Percentiles rank a stretch among this genome's conserved stretches.
Conservation (phyloP, 2,797 vertebrate genomes). For the Cossypha niveicapilla region DNA sequence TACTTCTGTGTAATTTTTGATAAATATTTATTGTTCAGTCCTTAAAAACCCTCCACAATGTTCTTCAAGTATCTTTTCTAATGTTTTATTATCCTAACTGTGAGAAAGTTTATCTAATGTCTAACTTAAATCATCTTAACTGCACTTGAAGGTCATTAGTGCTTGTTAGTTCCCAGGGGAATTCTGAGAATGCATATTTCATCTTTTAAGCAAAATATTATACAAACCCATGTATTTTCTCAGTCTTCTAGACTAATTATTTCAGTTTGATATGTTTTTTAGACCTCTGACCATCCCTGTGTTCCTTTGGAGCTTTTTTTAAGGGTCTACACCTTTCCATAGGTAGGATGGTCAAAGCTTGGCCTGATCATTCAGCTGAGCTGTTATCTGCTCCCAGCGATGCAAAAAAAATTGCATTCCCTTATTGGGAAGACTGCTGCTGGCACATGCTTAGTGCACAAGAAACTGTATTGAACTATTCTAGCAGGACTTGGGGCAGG, state of each 20-base stretch:
- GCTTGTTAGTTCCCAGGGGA: neutral
- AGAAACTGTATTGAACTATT: neutral
- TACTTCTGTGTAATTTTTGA: neutral
- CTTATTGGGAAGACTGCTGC: neutral
- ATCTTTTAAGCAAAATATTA: neutral
- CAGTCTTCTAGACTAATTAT: neutral
- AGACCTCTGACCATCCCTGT: neutral
- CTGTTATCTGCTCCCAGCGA: neutral
- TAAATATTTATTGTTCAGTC: neutral
- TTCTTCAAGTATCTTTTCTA: neutral
- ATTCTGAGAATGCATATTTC: neutral
- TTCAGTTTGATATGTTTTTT: neutral
- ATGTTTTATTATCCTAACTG: neutral
- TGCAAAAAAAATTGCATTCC: neutral
- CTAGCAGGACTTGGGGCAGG: neutral
- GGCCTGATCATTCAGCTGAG: neutral
- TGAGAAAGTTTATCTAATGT: neutral
- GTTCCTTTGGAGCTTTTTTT: neutral
- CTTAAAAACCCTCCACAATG: neutral
- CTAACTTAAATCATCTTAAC: neutral
- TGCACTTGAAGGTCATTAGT: neutral
- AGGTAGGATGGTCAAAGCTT: neutral
- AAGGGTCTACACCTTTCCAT: neutral
- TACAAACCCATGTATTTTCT: neutral
- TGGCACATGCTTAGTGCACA: neutral